Evolutionary conservation across 2,113 vertebrate species (phyloP).

Genomic region (Emydocephalus ijimae): DNA sequence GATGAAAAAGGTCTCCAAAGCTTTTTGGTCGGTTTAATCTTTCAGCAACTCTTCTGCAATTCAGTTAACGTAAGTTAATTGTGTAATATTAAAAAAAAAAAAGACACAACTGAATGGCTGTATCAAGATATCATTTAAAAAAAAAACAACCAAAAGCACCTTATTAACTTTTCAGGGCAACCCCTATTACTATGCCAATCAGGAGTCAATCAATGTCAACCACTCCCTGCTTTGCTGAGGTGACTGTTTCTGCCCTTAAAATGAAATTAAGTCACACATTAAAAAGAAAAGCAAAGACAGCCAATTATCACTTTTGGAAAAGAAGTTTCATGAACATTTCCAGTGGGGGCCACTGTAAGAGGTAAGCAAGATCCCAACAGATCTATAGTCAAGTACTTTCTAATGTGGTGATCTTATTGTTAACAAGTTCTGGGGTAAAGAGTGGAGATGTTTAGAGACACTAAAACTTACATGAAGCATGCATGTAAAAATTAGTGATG

Average conservation of each 20-base stretch:
- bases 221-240: conserved; percentile 24
- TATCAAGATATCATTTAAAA: background rate
- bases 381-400: background rate
- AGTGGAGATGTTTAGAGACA: background rate
- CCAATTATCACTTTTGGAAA: background rate
- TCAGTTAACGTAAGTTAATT: conserved; percentile 41
- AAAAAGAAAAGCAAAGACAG: background rate
- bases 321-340: background rate
- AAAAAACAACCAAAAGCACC: background rate
- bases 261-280: background rate
- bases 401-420: background rate
- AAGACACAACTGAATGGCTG: background rate
- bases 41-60: conserved; percentile 5
- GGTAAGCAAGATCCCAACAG: background rate
- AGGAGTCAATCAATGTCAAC: conserved; percentile 24
- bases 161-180: conserved; percentile 32
- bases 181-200: conserved; percentile 21
- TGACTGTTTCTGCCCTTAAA: background rate
- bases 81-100: background rate
- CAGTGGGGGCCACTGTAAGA: background rate
- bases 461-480: background rate
- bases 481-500: background rate
- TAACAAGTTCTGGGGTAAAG: background rate
- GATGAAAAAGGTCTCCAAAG: background rate
- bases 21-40: background rate